Conservation (phyloP, 2,113 vertebrate genomes). For the Thomomys bottae region DNA sequence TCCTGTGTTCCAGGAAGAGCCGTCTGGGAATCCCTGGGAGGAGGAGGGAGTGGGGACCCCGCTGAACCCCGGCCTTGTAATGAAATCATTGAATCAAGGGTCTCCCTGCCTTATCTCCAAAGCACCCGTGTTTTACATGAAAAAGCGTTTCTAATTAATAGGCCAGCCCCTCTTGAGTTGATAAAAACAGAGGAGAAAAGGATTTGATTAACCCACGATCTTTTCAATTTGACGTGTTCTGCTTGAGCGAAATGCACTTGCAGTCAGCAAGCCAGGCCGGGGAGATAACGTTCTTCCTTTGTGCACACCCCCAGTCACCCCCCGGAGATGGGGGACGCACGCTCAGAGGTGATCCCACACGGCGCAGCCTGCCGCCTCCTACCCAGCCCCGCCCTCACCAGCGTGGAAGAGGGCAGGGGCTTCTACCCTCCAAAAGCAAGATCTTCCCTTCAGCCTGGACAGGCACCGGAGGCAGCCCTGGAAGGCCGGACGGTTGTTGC, state of each 20-base stretch:
- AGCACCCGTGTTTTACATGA: constrained; percentile 83
- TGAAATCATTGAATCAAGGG: constrained; percentile 73
- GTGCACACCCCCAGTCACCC: not conserved
- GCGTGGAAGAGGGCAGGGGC: not conserved
- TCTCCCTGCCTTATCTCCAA: constrained; percentile 80
- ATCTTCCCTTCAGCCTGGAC: not conserved
- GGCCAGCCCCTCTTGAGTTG: constrained; percentile 79
- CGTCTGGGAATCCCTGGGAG: not conserved
- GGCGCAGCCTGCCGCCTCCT: constrained; percentile 51
- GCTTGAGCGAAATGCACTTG: constrained; percentile 74
- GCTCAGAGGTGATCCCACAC: constrained; percentile 9
- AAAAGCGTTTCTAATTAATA: constrained; percentile 84
- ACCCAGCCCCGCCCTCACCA: not conserved
- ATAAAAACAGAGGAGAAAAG: constrained; percentile 82
- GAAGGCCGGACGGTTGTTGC: not conserved
- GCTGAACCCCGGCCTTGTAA: constrained; percentile 40
- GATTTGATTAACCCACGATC: constrained; percentile 81
- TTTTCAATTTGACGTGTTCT: constrained; percentile 79
- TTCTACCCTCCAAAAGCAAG: constrained; percentile 10
- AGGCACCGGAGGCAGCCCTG: not conserved
- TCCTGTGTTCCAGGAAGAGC: not conserved
- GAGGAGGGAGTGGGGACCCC: not conserved
- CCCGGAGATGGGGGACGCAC: not conserved
- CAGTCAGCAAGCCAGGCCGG: constrained; percentile 53
- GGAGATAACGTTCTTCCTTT: constrained; percentile 72